Evolutionary conservation across 2,888 invertebrate genomes (phyloP), one percentile per base, ranked within the genome.

Genomic region (Blera fallax): DNA sequence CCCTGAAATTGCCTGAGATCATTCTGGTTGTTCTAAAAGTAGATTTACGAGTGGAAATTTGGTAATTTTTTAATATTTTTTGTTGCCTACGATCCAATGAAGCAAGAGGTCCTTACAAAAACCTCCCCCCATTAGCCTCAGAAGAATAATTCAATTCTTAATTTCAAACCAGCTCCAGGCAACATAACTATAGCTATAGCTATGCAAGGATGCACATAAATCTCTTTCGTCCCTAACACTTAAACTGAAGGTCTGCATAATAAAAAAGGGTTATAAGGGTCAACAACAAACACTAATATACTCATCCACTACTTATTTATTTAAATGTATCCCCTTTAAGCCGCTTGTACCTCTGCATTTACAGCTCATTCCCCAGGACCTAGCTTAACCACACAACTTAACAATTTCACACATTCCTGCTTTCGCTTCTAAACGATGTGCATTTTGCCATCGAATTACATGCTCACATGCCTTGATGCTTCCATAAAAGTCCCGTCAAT

Each of bases 381-480:
- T 40, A 34, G 64, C 54, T 48, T 24, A 45, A 69, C 83, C 45
- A 45, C 79, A 60, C 74, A 79, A 76, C 79, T 84, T 74, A 70
- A 84, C 70, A 70, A 84, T 84, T 84, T 84, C 70, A 83, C 79
- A 84, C 84, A 84, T 84, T 84, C 70, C 52, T 65, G 58, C 84
- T 37, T 64, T 58, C 84, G 45, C 52, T 64, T 45, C 79, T 79
- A 76, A 76, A 58, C 74, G 72, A 67, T 81, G 85, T 85, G 70
- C 85, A 85, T 85, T 77, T 81, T 72, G 37, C 72, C 50, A 81
- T 76, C 77, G 70, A 84, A 84, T 84, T 80, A 81, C 85, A 85
- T 81, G 72, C 70, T 85, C 72, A 77, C 80, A 85, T 77, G 85
- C 76, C 60, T 10, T 81, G 80, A 80, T 85, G 81, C 85, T 70